Percentiles rank a stretch among this genome's conserved stretches.
phyloP scores from a whole-genome alignment of 2,888 invertebrate species.

The Leptura quadrifasciata region DNA sequence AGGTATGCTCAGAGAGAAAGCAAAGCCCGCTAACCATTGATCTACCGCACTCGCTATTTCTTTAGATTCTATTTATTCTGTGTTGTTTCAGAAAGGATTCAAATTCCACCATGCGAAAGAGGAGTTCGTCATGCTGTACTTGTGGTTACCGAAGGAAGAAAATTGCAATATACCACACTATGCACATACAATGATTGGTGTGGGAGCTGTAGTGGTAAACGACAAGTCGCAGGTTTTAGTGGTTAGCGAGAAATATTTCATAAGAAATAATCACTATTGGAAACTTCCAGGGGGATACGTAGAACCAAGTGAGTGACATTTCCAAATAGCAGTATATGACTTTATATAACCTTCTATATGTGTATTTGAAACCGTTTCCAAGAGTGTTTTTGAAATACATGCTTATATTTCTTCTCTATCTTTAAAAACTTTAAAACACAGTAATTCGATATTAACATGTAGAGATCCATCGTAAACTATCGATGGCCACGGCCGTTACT shows the following conservation, averaged over 20 bases:
- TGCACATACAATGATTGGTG: slow-evolving; percentile 88
- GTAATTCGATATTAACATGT: too few species aligned
- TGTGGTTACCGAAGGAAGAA: slow-evolving; percentile 84
- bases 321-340: too few species aligned
- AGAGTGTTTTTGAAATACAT: too few species aligned
- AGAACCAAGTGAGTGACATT: slow-evolving; percentile 81
- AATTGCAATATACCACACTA: slow-evolving; percentile 83
- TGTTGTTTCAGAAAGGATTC: slow-evolving; percentile 81
- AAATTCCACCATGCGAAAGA: slow-evolving; percentile 91
- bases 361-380: too few species aligned
- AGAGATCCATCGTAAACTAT: too few species aligned
- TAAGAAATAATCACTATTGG: slow-evolving; percentile 78
- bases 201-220: slow-evolving; percentile 91
- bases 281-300: slow-evolving; percentile 95
- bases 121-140: slow-evolving; percentile 86
- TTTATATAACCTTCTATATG: too few species aligned
- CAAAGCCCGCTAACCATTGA: too few species aligned
- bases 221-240: slow-evolving; percentile 85
- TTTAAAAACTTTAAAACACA: too few species aligned
- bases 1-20: too few species aligned
- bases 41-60: neutral
- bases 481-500: too few species aligned
- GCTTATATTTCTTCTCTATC: too few species aligned
- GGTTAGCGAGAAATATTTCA: slow-evolving; percentile 81
- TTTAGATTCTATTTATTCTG: slow-evolving; percentile 1